Conservation (phyloP, 1,140 invertebrate genomes). For the Laupala kohalensis region DNA sequence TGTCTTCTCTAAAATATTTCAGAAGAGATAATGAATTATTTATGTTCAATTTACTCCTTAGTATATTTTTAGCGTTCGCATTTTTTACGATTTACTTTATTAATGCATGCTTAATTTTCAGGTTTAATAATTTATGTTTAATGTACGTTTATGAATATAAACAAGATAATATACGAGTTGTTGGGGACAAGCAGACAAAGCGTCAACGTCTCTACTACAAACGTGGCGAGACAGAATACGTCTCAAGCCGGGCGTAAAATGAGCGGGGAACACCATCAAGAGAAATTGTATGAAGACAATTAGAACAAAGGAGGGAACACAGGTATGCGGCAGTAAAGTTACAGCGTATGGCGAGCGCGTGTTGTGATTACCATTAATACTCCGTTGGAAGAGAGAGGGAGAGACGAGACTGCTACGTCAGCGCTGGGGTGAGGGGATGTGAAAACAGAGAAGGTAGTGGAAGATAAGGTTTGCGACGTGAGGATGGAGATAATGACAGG, state of each 20-base stretch:
- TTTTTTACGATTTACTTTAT: no score
- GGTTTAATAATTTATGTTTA: no score
- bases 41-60: no score
- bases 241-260: neutral
- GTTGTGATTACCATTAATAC: neutral
- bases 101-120: no score
- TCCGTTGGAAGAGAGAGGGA: neutral
- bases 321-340: neutral
- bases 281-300: neutral
- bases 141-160: no score
- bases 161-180: no score
- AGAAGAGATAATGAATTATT: no score
- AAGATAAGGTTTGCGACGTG: neutral
- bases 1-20: no score
- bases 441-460: neutral
- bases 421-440: neutral
- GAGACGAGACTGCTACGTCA: neutral
- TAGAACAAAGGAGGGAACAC: neutral
- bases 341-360: neutral
- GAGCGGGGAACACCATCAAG: neutral
- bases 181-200: no score
- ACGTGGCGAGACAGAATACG: no score
- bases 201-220: no score
- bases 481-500: neutral
- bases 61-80: no score